Percentiles rank a stretch among this genome's conserved stretches.
Evolutionary conservation across 35 echinoderm and acorn worm species (phyloP).

Genomic region (Lytechinus variegatus): DNA sequence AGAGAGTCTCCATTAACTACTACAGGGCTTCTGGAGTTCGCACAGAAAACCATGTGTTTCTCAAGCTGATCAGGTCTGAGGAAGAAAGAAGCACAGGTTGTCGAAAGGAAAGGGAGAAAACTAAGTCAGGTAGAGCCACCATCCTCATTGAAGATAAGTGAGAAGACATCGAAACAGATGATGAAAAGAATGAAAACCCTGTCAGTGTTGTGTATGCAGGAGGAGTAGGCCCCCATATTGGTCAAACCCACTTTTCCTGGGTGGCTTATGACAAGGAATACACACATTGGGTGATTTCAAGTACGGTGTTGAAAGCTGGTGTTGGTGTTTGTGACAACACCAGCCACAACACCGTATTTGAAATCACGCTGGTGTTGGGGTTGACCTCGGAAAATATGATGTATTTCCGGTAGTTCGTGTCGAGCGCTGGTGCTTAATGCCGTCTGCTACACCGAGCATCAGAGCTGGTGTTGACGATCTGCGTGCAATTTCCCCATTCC

Average conservation of each 20-base stretch:
- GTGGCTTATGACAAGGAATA: neutral
- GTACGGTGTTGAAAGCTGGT: no score
- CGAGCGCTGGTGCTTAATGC: no score
- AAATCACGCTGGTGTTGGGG: no score
- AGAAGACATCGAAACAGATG: neutral
- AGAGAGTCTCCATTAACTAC: neutral
- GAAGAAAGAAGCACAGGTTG: neutral
- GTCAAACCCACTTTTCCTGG: neutral
- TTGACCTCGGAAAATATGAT: no score
- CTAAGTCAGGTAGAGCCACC: neutral
- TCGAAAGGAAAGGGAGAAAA: neutral
- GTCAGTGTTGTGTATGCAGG: neutral
- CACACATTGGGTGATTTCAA: neutral
- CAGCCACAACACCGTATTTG: no score
- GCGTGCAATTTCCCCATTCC: no score
- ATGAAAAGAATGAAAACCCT: constrained; percentile 1
- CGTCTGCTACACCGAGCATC: no score
- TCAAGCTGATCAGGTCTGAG: neutral
- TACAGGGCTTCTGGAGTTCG: constrained; percentile 12
- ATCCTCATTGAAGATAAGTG: neutral
- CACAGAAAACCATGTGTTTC: constrained; percentile 23
- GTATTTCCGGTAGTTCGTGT: no score
- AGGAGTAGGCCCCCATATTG: neutral
- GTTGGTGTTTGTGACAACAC: no score
- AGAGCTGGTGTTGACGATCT: no score